Evolutionary conservation across 2,888 invertebrate species (phyloP).

Genomic region (Athrips mouffetella): DNA sequence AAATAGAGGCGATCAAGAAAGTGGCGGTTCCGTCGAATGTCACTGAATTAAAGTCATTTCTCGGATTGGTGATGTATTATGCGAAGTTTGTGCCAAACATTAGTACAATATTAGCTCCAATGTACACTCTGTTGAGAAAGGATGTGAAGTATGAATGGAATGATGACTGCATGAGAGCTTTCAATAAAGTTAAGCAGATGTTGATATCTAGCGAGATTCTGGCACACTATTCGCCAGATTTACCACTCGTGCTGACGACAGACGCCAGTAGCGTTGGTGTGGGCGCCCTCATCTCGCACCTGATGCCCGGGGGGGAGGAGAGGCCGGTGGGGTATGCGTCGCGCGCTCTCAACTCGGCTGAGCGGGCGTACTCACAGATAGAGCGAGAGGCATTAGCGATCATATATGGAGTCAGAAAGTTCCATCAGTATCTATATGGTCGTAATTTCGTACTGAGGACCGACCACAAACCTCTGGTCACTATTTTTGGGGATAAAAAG

Average conservation of each 20-base stretch:
- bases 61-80: constrained; percentile 27
- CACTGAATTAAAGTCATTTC: constrained; percentile 24
- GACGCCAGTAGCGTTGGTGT: constrained; percentile 22
- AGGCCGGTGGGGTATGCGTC: constrained; percentile 18
- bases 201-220: constrained; percentile 16
- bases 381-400: constrained; percentile 21
- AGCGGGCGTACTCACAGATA: constrained; percentile 14
- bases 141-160: constrained; percentile 15
- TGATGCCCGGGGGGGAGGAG: constrained; percentile 13
- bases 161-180: constrained; percentile 6
- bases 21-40: constrained; percentile 19
- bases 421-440: constrained; percentile 20
- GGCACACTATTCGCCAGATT: constrained; percentile 17
- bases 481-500: constrained; percentile 23
- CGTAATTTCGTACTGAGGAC: constrained; percentile 18
- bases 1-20: constrained; percentile 21
- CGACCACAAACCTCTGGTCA: constrained; percentile 20
- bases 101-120: constrained; percentile 17
- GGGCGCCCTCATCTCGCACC: constrained; percentile 20
- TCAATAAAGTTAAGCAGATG: constrained; percentile 12
- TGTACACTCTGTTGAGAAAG: constrained; percentile 18
- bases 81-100: constrained; percentile 23
- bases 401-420: constrained; percentile 17
- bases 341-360: constrained; percentile 8
- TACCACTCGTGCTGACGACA: constrained; percentile 19